Evolutionary conservation across 53 echinoderm and acorn worm species (phyloP).

Genomic region (Astropecten irregularis): DNA sequence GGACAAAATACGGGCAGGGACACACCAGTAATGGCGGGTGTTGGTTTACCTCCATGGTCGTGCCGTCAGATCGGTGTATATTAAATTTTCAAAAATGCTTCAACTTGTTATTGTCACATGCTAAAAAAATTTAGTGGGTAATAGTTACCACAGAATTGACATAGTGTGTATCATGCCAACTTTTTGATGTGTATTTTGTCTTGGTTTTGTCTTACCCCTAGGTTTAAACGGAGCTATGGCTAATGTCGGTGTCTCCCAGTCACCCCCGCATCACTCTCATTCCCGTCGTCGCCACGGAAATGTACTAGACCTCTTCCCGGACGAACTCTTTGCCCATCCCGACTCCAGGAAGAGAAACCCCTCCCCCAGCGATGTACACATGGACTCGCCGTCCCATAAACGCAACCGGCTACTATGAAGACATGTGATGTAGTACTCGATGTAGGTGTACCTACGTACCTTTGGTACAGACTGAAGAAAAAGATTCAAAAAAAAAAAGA

Average conservation of each 20-base stretch:
- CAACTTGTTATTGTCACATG: too few species aligned
- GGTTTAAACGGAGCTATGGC: conserved; percentile 99
- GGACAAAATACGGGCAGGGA: too few species aligned
- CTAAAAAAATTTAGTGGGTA: too few species aligned
- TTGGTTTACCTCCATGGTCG: too few species aligned
- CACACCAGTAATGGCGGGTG: too few species aligned
- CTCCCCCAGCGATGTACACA: conserved; percentile 74
- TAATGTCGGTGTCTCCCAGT: conserved; percentile 92
- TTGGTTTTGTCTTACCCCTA: conserved; percentile 32
- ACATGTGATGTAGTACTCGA: neutral
- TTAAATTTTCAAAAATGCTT: too few species aligned
- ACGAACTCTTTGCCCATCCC: conserved; percentile 85
- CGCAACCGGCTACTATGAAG: conserved; percentile 83
- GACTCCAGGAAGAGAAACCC: conserved; percentile 81
- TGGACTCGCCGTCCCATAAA: conserved; percentile 94
- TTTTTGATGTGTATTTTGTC: too few species aligned
- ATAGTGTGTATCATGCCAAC: too few species aligned
- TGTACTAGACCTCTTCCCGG: conserved; percentile 81
- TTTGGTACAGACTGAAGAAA: neutral
- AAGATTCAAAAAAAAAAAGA: neutral
- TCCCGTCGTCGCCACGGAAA: conserved; percentile 75
- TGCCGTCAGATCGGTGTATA: too few species aligned
- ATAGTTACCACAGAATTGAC: too few species aligned
- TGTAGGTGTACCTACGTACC: conserved; percentile 23
- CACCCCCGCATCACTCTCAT: conserved; percentile 76